Evolutionary conservation across 30 jellyfish, hydroid and myxozoan genomes (phyloP).

Genomic region (Aurelia coerulea): DNA sequence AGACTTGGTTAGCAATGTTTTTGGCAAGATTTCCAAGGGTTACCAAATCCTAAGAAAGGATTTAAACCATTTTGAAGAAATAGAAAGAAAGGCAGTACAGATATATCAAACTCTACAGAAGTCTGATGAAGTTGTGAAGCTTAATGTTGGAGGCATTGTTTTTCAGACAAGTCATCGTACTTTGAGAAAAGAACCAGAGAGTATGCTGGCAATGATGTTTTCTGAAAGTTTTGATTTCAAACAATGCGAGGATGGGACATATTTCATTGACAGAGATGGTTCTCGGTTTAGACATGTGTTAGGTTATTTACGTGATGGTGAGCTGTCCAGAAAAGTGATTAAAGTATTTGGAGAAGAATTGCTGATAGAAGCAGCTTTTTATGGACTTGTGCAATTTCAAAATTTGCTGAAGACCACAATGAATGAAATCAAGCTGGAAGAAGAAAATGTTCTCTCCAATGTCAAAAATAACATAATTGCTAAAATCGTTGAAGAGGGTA

Average conservation of each 20-base stretch:
- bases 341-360: constrained; percentile 15
- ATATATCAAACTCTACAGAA: neutral
- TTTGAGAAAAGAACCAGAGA: constrained; percentile 2
- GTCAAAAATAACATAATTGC: neutral
- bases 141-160: constrained; percentile 21
- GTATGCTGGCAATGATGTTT: constrained; percentile 22
- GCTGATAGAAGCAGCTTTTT: constrained; percentile 20
- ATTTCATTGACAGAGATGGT: constrained; percentile 30
- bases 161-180: neutral
- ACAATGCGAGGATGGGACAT: neutral
- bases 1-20: neutral
- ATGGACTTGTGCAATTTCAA: neutral
- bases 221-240: neutral
- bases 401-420: neutral
- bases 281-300: constrained; percentile 7
- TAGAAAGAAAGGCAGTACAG: neutral
- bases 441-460: neutral
- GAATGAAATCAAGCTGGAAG: neutral
- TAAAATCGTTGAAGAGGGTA: neutral
- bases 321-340: constrained; percentile 1
- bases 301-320: neutral
- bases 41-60: neutral
- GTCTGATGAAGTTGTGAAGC: neutral
- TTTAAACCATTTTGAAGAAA: neutral
- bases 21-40: neutral